Percentiles rank a stretch among this genome's conserved stretches.
phyloP scores from a whole-genome alignment of 2,113 vertebrate genomes.

The Tauraco erythrolophus region DNA sequence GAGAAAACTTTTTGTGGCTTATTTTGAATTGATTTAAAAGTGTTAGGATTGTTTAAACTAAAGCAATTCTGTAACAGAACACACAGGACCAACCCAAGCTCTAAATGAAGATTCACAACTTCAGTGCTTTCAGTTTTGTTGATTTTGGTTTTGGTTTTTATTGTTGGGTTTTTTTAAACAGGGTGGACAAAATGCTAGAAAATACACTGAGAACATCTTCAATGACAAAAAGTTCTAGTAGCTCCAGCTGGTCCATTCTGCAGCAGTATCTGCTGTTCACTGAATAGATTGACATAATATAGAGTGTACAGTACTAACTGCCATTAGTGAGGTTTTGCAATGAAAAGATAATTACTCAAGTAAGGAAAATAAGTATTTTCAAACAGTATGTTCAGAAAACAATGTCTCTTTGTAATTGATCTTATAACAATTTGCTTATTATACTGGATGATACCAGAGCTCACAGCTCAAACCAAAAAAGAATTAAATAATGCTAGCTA shows the following conservation, averaged over 20 bases:
- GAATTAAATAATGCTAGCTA: neutral
- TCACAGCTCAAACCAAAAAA: neutral
- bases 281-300: neutral
- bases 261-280: neutral
- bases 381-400: neutral
- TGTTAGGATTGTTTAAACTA: neutral
- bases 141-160: neutral
- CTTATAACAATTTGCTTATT: neutral
- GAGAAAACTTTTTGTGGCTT: neutral
- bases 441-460: neutral
- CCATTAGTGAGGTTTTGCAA: neutral
- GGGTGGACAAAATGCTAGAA: neutral
- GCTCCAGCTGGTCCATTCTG: neutral
- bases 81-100: neutral
- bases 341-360: neutral
- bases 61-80: neutral
- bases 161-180: neutral
- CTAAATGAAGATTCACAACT: neutral
- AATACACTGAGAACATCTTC: neutral
- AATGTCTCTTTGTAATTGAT: neutral
- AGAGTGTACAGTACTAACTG: no score
- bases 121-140: neutral
- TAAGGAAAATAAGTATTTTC: neutral
- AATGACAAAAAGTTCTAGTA: neutral
- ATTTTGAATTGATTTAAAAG: neutral